A percentile compares a stretch with the other conserved stretches of the same genome.
phyloP scores from a whole-genome alignment of 2,888 invertebrate species.

The Rhabditoides inermis region DNA sequence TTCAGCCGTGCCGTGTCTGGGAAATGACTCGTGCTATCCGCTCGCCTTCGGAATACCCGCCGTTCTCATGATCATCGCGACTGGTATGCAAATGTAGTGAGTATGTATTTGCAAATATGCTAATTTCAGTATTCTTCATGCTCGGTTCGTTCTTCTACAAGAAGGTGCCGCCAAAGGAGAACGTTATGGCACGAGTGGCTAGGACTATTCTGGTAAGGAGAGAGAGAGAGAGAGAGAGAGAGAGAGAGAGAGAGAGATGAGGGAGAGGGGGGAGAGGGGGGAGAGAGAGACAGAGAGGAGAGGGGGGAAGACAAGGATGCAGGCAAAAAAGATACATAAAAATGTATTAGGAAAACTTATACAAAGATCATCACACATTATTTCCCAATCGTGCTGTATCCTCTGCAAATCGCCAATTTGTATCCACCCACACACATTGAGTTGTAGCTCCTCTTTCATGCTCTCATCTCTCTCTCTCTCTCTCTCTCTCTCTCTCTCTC shows the following conservation, averaged over 20 bases:
- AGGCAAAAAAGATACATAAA: too few species aligned
- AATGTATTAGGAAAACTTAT: too few species aligned
- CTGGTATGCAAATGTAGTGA: conserved; percentile 59
- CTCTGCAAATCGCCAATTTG: too few species aligned
- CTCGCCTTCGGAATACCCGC: conserved; percentile 83
- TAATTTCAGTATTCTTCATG: conserved; percentile 70
- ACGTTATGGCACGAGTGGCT: conserved; percentile 68
- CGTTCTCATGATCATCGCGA: conserved; percentile 71
- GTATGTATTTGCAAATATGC: background rate
- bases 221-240: too few species aligned
- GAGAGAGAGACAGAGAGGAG: conserved; percentile 19
- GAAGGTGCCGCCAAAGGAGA: conserved; percentile 72
- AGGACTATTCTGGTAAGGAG: conserved; percentile 5
- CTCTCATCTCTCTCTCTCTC: too few species aligned
- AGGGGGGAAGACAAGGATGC: conserved; percentile 2
- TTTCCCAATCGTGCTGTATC: too few species aligned
- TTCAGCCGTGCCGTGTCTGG: conserved; percentile 31
- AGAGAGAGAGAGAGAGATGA: too few species aligned
- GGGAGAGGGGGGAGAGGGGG: too few species aligned
- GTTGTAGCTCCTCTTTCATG: too few species aligned
- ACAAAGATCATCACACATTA: too few species aligned
- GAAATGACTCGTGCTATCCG: conserved; percentile 68
- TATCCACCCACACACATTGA: too few species aligned
- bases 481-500: too few species aligned
- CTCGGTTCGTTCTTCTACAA: conserved; percentile 70